Conservation (phyloP, 2,797 vertebrate genomes). For the Melanotaenia maccullochi region DNA sequence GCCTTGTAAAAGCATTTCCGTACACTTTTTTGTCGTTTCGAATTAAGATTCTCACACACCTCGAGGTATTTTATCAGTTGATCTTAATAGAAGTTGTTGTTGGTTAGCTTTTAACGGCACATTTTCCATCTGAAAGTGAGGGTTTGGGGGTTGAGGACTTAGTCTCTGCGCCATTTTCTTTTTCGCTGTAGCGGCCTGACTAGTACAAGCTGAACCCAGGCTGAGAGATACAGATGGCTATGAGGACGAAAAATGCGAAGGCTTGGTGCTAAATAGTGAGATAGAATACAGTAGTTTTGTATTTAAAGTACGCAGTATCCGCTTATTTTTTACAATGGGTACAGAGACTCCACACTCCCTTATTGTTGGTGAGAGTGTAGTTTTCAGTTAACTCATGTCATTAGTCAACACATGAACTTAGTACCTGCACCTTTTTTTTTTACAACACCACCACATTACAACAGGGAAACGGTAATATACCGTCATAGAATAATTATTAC, state of each 20-base stretch:
- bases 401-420: neutral
- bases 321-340: neutral
- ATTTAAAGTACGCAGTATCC: neutral
- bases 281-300: neutral
- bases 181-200: conserved; percentile 87
- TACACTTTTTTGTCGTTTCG: conserved; percentile 28
- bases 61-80: conserved; percentile 80
- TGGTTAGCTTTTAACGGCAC: conserved; percentile 26
- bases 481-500: no score
- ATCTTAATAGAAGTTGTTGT: conserved; percentile 17
- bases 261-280: conserved; percentile 18
- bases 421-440: no score
- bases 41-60: conserved; percentile 54
- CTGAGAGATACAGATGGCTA: conserved; percentile 76
- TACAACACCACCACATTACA: no score
- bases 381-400: conserved; percentile 14
- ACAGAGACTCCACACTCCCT: neutral
- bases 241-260: conserved; percentile 60
- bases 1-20: conserved; percentile 79
- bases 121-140: conserved; percentile 84
- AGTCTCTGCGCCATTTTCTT: conserved; percentile 99
- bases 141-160: conserved; percentile 99
- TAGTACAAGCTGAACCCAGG: conserved; percentile 71
- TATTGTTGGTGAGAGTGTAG: conserved; percentile 2
- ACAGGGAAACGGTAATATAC: no score